Conservation (phyloP, 2,113 vertebrate species). For the Cyanistes caeruleus region DNA sequence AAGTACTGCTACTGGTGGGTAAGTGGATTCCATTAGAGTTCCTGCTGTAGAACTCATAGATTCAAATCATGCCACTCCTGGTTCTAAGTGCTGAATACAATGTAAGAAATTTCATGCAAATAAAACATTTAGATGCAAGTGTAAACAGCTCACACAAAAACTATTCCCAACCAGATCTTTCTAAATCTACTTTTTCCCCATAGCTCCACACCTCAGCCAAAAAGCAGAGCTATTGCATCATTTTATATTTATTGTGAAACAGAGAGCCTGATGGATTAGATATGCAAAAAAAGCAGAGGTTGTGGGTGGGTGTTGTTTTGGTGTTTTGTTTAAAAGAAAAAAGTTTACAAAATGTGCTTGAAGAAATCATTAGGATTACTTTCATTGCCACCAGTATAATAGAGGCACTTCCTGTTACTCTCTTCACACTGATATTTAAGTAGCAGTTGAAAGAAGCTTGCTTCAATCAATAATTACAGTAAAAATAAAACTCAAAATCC, state of each 20-base stretch:
- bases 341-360: not conserved
- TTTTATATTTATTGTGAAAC: not conserved
- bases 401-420: not conserved
- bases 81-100: not conserved
- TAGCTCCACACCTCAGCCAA: not conserved
- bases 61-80: not conserved
- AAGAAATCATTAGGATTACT: not conserved
- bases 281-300: not conserved
- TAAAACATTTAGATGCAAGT: not conserved
- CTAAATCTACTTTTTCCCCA: not conserved
- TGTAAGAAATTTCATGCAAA: not conserved
- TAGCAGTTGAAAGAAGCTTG: not conserved
- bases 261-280: not conserved
- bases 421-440: not conserved
- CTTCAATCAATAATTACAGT: not conserved
- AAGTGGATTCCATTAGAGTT: not conserved
- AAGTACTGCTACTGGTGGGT: not conserved
- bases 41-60: not conserved
- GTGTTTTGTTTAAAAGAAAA: not conserved
- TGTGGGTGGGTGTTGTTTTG: not conserved
- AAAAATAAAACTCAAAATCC: not conserved
- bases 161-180: not conserved
- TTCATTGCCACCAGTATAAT: not conserved
- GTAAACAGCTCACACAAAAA: not conserved
- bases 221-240: not conserved